Percentiles rank a stretch among this genome's conserved stretches.
phyloP scores from a whole-genome alignment of 2,888 invertebrate genomes.

The Netelia fuscicornis region DNA sequence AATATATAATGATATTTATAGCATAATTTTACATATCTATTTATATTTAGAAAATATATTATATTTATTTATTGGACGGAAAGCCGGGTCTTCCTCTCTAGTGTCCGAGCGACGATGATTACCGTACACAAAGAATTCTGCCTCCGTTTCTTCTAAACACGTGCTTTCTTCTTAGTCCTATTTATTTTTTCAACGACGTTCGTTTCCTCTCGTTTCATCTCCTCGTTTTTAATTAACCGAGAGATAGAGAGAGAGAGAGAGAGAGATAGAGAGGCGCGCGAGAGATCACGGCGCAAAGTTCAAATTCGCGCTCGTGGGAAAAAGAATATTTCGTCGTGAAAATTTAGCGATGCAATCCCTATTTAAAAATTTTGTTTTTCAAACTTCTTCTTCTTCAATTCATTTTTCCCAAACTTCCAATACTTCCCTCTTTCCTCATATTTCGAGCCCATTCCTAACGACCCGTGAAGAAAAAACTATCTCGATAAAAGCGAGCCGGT shows the following conservation, averaged over 20 bases:
- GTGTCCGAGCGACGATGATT: slow-evolving; percentile 16
- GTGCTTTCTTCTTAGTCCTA: neutral
- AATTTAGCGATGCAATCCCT: slow-evolving; percentile 22
- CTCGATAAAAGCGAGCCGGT: no score
- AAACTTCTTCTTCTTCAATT: neutral
- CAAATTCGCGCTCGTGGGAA: slow-evolving; percentile 38
- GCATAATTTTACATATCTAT: no score
- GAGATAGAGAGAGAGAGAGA: neutral
- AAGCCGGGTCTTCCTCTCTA: slow-evolving; percentile 1
- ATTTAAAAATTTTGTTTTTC: neutral
- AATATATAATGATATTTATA: no score
- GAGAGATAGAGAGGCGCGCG: neutral
- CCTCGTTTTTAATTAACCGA: slow-evolving; percentile 34
- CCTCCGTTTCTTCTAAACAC: neutral
- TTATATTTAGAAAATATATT: no score
- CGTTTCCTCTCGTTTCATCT: slow-evolving; percentile 6
- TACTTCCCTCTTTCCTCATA: no score
- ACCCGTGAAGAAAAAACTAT: no score
- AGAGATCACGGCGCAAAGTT: slow-evolving; percentile 28
- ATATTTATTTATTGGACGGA: slow-evolving; percentile 14
- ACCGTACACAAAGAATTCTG: neutral
- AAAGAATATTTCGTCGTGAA: slow-evolving; percentile 28
- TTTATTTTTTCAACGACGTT: neutral
- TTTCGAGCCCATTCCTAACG: no score
- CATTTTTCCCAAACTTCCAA: no score